Percentiles rank a stretch among this genome's conserved stretches.
These are phyloP conservation scores for Dendronephthya gigantea DNA, from an alignment of 64 coral and sea anemone species.

Conservation along the genomic window DNA sequence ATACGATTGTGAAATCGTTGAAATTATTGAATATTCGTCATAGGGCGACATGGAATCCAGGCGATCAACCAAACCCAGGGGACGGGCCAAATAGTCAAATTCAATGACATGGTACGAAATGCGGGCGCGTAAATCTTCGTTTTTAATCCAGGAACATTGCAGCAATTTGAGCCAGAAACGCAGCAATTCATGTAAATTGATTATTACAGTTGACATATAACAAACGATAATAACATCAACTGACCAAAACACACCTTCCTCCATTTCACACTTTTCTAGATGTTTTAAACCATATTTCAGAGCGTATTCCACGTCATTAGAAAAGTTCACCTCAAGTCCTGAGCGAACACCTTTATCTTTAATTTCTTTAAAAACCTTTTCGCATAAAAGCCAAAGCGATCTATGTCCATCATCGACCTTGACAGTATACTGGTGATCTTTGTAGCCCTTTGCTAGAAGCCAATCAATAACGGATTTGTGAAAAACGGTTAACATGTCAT, in stretches of 20 bases:
- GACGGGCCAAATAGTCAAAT: not conserved
- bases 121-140: too few species aligned
- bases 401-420: not conserved
- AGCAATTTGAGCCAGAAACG: too few species aligned
- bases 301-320: not conserved
- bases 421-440: not conserved
- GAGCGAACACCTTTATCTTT: not conserved
- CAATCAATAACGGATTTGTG: constrained; percentile 46
- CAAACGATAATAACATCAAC: not conserved
- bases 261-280: not conserved
- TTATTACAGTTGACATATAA: too few species aligned
- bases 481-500: constrained; percentile 22
- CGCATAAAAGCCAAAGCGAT: not conserved
- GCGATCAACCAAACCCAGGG: too few species aligned
- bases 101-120: too few species aligned
- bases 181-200: too few species aligned
- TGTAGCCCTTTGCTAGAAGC: not conserved
- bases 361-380: not conserved
- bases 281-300: not conserved
- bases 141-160: too few species aligned
- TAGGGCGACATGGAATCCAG: too few species aligned
- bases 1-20: not conserved
- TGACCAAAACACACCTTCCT: not conserved
- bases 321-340: not conserved
- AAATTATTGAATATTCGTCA: not conserved